Evolutionary conservation across 1,140 invertebrate species (phyloP).

Genomic region (Heliothis subflexa): DNA sequence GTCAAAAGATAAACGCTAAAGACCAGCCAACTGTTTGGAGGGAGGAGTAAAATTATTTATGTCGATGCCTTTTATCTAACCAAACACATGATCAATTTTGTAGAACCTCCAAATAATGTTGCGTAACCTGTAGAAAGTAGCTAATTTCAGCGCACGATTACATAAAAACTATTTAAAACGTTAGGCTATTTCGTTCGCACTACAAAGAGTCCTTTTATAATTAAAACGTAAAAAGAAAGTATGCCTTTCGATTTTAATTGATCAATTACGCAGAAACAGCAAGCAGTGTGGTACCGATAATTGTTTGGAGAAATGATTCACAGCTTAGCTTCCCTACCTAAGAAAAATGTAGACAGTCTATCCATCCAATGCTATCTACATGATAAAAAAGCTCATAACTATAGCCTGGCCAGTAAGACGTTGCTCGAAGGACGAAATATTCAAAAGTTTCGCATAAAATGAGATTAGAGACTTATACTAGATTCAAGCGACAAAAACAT

Average conservation of each 20-base stretch:
- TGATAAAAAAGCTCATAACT: background rate
- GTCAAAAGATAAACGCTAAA: slow-evolving; percentile 6
- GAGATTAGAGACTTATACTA: background rate
- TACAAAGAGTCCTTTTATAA: slow-evolving; percentile 6
- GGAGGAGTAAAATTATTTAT: slow-evolving; percentile 25
- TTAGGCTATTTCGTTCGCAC: background rate
- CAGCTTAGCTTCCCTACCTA: no score
- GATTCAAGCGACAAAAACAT: slow-evolving; percentile 25
- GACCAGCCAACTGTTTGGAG: background rate
- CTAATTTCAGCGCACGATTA: slow-evolving; percentile 22
- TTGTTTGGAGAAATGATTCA: background rate
- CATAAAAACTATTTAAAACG: slow-evolving; percentile 2
- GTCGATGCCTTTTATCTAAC: slow-evolving; percentile 3
- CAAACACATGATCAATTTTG: slow-evolving; percentile 17
- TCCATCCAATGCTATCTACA: no score
- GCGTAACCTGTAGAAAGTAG: slow-evolving; percentile 34
- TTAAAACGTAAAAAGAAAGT: slow-evolving; percentile 7
- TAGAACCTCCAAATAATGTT: slow-evolving; percentile 19
- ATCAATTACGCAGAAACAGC: background rate
- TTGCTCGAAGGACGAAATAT: background rate
- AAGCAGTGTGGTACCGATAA: no score
- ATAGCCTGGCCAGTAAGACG: background rate
- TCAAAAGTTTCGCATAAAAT: background rate
- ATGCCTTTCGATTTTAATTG: slow-evolving; percentile 16
- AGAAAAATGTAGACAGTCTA: no score